phyloP scores from a whole-genome alignment of 2,797 vertebrate genomes.

The Coreius guichenoti region DNA sequence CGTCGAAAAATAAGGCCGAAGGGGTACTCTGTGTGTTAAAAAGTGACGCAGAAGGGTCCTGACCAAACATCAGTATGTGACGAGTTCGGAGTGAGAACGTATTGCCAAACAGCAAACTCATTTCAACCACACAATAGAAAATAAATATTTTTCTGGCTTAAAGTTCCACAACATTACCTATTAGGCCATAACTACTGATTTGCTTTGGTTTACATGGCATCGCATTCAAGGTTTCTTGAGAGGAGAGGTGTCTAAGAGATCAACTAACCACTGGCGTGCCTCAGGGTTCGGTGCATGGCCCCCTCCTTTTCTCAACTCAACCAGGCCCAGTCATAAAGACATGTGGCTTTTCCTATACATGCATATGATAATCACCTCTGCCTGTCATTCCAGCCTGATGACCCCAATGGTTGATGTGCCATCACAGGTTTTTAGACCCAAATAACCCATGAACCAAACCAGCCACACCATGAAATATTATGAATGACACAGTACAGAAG shows the following conservation, averaged over 20 bases:
- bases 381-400: not conserved
- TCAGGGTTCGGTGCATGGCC: not conserved
- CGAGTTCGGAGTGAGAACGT: too few relatives aligned
- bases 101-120: not conserved
- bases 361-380: not conserved
- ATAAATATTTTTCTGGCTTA: too few relatives aligned
- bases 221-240: not conserved
- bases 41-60: too few relatives aligned
- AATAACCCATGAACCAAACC: constrained; percentile 2
- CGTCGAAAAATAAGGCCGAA: too few relatives aligned
- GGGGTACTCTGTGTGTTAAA: too few relatives aligned
- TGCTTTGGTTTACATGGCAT: not conserved
- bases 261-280: not conserved
- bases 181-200: not conserved
- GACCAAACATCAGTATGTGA: too few relatives aligned
- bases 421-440: not conserved
- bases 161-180: not conserved
- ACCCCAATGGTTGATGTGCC: not conserved
- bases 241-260: not conserved
- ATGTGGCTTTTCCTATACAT: not conserved
- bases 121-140: not conserved
- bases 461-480: not conserved
- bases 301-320: not conserved
- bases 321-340: not conserved
- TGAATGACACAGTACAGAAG: not conserved